Conservation (phyloP, 1,140 invertebrate genomes). For the Pectinophora gossypiella region DNA sequence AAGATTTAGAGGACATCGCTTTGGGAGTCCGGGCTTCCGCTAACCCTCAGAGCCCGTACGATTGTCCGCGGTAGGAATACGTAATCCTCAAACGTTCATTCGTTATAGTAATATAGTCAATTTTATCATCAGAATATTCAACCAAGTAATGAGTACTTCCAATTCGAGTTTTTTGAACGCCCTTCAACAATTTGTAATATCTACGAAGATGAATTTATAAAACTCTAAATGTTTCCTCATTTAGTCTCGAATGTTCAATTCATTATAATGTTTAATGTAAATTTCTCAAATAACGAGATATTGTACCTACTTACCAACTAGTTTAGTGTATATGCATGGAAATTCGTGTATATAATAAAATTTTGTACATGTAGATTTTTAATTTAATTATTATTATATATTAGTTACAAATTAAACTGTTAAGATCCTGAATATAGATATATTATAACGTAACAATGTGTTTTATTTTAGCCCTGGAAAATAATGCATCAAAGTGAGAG, state of each 20-base stretch:
- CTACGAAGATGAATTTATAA: constrained; percentile 15
- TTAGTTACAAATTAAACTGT: constrained; percentile 57
- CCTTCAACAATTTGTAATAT: background rate
- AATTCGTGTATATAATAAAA: constrained; percentile 50
- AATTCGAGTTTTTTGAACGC: background rate
- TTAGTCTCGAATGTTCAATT: constrained; percentile 27
- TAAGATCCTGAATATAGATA: constrained; percentile 61
- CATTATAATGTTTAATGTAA: constrained; percentile 29
- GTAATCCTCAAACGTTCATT: background rate
- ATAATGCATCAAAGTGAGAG: too few species aligned
- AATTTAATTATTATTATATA: constrained; percentile 57
- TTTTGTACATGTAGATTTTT: constrained; percentile 59
- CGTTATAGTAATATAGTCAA: background rate
- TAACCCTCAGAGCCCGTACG: background rate
- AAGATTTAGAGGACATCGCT: too few species aligned
- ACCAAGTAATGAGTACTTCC: background rate
- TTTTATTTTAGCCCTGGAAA: constrained; percentile 2
- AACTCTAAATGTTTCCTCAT: constrained; percentile 19
- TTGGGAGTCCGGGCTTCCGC: too few species aligned
- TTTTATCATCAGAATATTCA: background rate
- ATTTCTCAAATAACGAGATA: constrained; percentile 23
- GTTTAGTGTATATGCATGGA: constrained; percentile 39
- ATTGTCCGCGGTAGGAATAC: background rate
- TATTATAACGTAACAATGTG: constrained; percentile 9
- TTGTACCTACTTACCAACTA: constrained; percentile 33